Percentiles rank a stretch among this genome's conserved stretches.
These are phyloP conservation scores for Coptotermes formosanus DNA, from an alignment of 1,140 invertebrate genomes.

Conservation along the genomic window DNA sequence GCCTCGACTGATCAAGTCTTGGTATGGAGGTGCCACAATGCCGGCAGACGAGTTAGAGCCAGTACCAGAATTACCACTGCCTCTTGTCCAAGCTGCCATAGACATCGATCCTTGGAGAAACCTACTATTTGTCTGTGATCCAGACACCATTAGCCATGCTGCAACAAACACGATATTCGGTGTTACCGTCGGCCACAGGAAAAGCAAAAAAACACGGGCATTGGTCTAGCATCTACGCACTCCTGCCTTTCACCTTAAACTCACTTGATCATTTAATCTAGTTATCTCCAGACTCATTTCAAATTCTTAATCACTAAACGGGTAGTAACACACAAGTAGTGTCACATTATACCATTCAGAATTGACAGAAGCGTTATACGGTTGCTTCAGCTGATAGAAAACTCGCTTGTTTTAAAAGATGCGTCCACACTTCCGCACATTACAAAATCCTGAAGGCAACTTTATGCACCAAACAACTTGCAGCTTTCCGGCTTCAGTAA, in stretches of 20 bases:
- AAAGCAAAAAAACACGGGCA: neutral
- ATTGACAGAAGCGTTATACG: no score
- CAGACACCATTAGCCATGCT: conserved; percentile 14
- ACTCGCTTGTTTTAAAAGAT: no score
- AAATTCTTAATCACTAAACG: no score
- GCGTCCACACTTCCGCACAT: no score
- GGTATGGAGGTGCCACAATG: neutral
- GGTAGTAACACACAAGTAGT: no score
- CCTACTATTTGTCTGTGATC: conserved; percentile 18
- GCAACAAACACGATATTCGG: conserved; percentile 1
- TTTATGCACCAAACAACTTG: no score
- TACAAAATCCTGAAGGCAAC: no score
- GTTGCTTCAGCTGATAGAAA: no score
- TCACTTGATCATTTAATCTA: no score
- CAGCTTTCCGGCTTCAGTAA: no score
- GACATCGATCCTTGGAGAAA: conserved; percentile 4
- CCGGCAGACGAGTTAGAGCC: conserved; percentile 10
- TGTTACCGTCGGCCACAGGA: neutral
- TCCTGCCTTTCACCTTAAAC: neutral
- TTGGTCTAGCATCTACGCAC: neutral
- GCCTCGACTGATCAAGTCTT: neutral
- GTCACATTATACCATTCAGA: no score
- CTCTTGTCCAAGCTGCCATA: conserved; percentile 13
- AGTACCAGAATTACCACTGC: conserved; percentile 14
- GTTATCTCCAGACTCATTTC: no score